Percentiles rank a stretch among this genome's conserved stretches.
Evolutionary conservation across 2,113 vertebrate genomes (phyloP).

Genomic region (Rhinoderma darwinii): DNA sequence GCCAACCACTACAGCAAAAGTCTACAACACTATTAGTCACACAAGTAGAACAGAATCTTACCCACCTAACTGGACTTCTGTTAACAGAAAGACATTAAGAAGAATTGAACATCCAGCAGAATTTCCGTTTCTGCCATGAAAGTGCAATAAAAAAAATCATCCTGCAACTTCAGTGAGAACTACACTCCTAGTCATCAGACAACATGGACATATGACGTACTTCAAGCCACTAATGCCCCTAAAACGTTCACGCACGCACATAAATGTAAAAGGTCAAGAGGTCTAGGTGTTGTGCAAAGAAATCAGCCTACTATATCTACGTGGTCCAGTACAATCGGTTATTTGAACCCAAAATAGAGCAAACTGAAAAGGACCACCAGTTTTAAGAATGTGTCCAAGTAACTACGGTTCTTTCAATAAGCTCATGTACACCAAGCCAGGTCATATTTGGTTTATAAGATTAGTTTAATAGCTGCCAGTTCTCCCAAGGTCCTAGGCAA

Average conservation of each 20-base stretch:
- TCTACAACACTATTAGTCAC: constrained; percentile 35
- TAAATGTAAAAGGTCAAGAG: constrained; percentile 35
- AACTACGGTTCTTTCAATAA: constrained; percentile 4
- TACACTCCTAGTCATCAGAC: constrained; percentile 2
- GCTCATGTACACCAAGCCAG: background rate
- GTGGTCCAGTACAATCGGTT: constrained; percentile 36
- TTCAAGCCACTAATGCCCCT: constrained; percentile 51
- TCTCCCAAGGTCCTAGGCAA: background rate
- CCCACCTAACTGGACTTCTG: constrained; percentile 13
- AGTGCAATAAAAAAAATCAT: constrained; percentile 45
- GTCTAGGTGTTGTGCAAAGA: constrained; percentile 51
- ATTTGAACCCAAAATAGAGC: constrained; percentile 2
- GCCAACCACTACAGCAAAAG: constrained; percentile 24
- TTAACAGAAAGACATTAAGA: background rate
- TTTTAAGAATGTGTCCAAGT: constrained; percentile 3
- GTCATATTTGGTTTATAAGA: background rate
- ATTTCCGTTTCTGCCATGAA: constrained; percentile 24
- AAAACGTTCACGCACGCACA: constrained; percentile 23
- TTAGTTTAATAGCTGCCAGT: constrained; percentile 31
- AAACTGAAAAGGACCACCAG: background rate
- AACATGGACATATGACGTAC: constrained; percentile 30
- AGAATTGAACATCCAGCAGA: constrained; percentile 40
- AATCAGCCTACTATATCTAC: constrained; percentile 17
- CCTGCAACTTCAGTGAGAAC: constrained; percentile 41
- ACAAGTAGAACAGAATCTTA: constrained; percentile 31